Percentiles rank a stretch among this genome's conserved stretches.
Conservation (phyloP, 2,888 invertebrate species). For the Drosophila anomelani region DNA sequence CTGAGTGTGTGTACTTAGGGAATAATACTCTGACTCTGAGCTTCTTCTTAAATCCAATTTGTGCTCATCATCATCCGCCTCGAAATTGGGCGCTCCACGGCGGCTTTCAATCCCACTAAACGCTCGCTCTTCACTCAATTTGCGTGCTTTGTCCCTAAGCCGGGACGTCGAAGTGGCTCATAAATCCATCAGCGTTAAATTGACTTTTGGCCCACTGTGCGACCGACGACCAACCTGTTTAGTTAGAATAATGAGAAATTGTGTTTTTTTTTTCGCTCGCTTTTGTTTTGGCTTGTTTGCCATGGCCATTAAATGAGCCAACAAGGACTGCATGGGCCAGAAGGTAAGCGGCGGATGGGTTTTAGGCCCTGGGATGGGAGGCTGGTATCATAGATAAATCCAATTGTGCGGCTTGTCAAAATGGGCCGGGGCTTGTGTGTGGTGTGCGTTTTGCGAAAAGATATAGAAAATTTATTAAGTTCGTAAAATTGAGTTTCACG, state of each 20-base stretch:
- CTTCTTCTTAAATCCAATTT: slow-evolving; percentile 32
- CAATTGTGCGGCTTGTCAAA: slow-evolving; percentile 77
- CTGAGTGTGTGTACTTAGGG: slow-evolving; percentile 11
- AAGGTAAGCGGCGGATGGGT: slow-evolving; percentile 18
- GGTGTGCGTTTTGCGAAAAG: slow-evolving; percentile 54
- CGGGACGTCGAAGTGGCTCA: slow-evolving; percentile 22
- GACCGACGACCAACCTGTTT: slow-evolving; percentile 72
- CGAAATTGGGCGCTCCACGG: background rate
- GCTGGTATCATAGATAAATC: slow-evolving; percentile 65
- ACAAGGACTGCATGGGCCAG: slow-evolving; percentile 20
- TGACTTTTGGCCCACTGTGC: slow-evolving; percentile 56
- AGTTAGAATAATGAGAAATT: slow-evolving; percentile 78
- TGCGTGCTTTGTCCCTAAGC: slow-evolving; percentile 20
- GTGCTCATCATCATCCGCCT: slow-evolving; percentile 8
- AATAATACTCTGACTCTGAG: slow-evolving; percentile 2
- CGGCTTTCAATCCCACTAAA: slow-evolving; percentile 16
- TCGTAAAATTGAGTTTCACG: slow-evolving; percentile 67
- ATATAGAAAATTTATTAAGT: slow-evolving; percentile 80
- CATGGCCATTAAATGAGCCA: slow-evolving; percentile 65
- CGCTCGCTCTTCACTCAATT: slow-evolving; percentile 27
- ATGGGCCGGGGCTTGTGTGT: slow-evolving; percentile 29
- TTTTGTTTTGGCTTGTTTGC: slow-evolving; percentile 47
- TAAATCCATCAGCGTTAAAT: slow-evolving; percentile 33
- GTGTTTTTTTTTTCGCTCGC: slow-evolving; percentile 37
- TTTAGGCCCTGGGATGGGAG: slow-evolving; percentile 5